Conservation (phyloP, 2,797 vertebrate genomes). For the Muscicapa comitata region DNA sequence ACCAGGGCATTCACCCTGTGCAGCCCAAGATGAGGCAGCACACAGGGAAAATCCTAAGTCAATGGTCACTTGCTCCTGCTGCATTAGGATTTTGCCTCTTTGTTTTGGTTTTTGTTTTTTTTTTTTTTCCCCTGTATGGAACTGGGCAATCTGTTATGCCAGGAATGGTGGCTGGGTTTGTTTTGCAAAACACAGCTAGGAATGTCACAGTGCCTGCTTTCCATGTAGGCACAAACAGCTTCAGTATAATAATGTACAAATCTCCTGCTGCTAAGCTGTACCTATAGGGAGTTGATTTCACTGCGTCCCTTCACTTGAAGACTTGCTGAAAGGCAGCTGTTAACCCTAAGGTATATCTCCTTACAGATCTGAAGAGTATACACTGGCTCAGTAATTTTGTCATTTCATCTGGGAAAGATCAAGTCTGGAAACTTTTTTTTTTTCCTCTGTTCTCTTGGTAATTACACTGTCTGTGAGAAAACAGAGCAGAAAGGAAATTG, state of each 20-base stretch:
- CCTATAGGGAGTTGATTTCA: background rate
- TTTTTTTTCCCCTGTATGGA: fast-evolving
- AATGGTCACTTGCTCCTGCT: background rate
- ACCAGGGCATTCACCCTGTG: fast-evolving
- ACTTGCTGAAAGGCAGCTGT: constrained; percentile 43
- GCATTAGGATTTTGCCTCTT: background rate
- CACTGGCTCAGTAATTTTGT: constrained; percentile 32
- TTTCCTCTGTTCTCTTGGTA: background rate
- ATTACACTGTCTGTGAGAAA: constrained; percentile 58
- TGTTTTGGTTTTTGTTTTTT: no score
- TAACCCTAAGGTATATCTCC: constrained; percentile 22
- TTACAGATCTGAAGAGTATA: constrained; percentile 18
- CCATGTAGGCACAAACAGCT: background rate
- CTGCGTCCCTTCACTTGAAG: background rate
- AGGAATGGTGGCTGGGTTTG: background rate
- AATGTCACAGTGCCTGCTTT: background rate
- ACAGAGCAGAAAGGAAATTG: constrained; percentile 61
- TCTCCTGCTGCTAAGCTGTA: background rate
- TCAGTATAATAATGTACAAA: background rate
- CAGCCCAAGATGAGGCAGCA: background rate
- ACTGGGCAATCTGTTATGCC: background rate
- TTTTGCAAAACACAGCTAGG: background rate
- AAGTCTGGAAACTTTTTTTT: constrained; percentile 12
- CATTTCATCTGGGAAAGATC: constrained; percentile 58
- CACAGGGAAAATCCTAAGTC: background rate